Percentiles rank a stretch among this genome's conserved stretches.
phyloP scores from a whole-genome alignment of 2,113 vertebrate species.

The Phaethon lepturus region DNA sequence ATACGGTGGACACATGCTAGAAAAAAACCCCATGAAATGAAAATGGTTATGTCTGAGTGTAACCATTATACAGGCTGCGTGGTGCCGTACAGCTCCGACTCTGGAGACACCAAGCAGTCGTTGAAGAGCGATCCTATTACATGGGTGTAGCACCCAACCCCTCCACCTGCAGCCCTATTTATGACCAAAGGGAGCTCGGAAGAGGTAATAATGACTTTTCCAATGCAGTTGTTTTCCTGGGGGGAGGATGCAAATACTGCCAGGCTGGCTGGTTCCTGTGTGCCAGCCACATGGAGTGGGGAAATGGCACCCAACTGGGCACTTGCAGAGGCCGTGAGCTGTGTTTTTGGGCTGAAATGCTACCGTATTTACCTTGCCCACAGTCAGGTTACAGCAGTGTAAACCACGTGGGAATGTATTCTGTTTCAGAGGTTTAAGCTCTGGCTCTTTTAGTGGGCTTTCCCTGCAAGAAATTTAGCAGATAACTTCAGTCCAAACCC shows the following conservation, averaged over 20 bases:
- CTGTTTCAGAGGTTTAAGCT: neutral
- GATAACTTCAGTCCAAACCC: neutral
- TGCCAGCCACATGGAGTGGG: fast-evolving
- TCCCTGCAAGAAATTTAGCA: neutral
- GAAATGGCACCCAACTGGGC: neutral
- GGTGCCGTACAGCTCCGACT: neutral
- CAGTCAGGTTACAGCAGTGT: neutral
- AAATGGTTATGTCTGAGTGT: neutral
- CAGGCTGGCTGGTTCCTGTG: neutral
- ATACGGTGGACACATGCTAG: neutral
- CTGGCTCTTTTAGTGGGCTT: neutral
- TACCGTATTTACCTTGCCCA: neutral
- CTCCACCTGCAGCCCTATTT: neutral
- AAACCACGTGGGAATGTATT: neutral
- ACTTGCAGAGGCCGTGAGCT: neutral
- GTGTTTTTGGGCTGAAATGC: neutral
- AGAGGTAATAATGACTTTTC: neutral
- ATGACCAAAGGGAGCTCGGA: neutral
- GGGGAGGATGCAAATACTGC: neutral
- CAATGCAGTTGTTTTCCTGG: neutral
- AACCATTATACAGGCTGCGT: neutral
- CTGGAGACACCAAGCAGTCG: neutral
- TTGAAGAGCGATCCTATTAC: neutral
- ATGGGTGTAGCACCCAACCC: neutral
- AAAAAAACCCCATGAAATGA: neutral